Base-by-base conservation (phyloP, 2,888 invertebrate species). In the Drosophila atroscutellata region DNA sequence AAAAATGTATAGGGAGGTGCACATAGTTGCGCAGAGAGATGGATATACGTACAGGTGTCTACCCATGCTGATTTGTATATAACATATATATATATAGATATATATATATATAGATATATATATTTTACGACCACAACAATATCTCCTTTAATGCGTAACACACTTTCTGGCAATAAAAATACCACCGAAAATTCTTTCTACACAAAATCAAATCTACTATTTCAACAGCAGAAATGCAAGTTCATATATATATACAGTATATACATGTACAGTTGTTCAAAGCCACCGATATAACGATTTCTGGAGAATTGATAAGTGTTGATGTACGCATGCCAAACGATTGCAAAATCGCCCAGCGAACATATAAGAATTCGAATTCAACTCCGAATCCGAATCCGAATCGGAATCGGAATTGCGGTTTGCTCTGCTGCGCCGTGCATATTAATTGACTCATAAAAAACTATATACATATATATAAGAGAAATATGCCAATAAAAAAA, bases 381-480 rank as follows among this genome's bases (percentile, higher is more conserved):
- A 45, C 72, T 81, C 87, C 75, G 54, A 69, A 77, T 72, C 65
- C 54, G 26, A 26, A 77, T 72, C 65, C 54, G 70, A 83, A 73
- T 78, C 85, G 73, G 70, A 83, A 73, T 78, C 85, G 73, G 51
- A 69, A 73, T 81, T 74, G 65, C 81, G 50, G 51, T 61, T 73
- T 50, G 62, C 2, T 8, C 26, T 65, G 67, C 61, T 77, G 85
- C 45, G 61, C 28, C 61, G 30, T 61, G 85, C 73, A 86, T 86
- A 89, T 81, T 90, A 89, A 86, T 90, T 77, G 73, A 72, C 86
- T 85, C 80, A 73, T 82, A 88, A 73, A 60, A 75, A n/a, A 55
- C 8, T 1, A 24, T 24, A 15, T 45, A 4, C 8, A 11, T 6
- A 18, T 26, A 1, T 28, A 28, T 6, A 81, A 67, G 37, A 73